A percentile compares a stretch with the other conserved stretches of the same genome.
These are phyloP conservation scores for Syrista parreyssii DNA, from an alignment of 2,888 invertebrate genomes.

Conservation along the genomic window DNA sequence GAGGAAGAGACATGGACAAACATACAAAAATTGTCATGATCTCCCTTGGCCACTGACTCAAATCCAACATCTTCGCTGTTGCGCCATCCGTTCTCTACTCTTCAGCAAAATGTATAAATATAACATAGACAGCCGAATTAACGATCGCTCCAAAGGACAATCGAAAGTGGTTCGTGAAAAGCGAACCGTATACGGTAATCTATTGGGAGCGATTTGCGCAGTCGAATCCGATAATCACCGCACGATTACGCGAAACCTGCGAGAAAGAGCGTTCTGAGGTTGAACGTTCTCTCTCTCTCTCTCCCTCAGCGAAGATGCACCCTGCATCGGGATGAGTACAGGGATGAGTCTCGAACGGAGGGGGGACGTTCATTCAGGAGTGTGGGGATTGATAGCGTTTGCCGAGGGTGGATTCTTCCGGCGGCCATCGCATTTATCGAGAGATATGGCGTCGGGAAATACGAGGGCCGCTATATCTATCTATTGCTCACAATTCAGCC, in stretches of 20 bases:
- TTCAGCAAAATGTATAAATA: background rate
- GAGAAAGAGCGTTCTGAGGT: background rate
- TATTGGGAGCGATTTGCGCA: background rate
- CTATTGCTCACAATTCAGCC: background rate
- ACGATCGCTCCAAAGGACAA: background rate
- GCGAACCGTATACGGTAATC: background rate
- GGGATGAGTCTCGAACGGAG: slow-evolving; percentile 14
- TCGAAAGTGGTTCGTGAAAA: background rate
- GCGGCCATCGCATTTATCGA: slow-evolving; percentile 59
- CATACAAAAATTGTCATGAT: slow-evolving; percentile 6
- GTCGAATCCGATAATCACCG: background rate
- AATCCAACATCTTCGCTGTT: background rate
- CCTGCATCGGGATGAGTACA: background rate
- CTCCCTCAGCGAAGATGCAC: background rate
- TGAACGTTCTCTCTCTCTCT: background rate
- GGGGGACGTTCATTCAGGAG: slow-evolving; percentile 38
- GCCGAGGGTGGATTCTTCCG: slow-evolving; percentile 58
- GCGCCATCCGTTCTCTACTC: background rate
- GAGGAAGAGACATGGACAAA: background rate
- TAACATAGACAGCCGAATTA: background rate
- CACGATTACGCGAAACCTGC: no score
- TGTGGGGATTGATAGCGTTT: slow-evolving; percentile 50
- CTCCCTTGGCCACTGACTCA: background rate
- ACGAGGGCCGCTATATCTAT: background rate
- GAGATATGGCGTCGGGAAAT: slow-evolving; percentile 56